A percentile compares a stretch with the other conserved stretches of the same genome.
Conservation (phyloP, 2,888 invertebrate species). For the Adineta ricciae region DNA sequence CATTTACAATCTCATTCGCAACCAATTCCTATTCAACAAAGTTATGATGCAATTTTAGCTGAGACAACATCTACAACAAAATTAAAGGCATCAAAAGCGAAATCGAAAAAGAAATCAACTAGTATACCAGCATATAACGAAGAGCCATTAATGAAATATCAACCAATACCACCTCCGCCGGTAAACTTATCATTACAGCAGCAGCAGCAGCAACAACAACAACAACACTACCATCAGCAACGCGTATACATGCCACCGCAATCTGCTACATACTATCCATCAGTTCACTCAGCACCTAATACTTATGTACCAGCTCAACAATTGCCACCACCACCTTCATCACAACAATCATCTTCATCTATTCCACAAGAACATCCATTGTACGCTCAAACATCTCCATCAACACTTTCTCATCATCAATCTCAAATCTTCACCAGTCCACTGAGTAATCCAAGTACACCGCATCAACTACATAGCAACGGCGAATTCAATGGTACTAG, state of each 20-base stretch:
- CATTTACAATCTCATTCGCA: neutral
- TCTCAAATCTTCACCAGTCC: neutral
- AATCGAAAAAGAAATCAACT: neutral
- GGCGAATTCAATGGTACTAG: neutral
- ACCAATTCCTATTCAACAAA: neutral
- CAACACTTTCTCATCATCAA: neutral
- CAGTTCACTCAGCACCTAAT: neutral
- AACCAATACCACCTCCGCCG: neutral
- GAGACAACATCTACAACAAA: constrained; percentile 10
- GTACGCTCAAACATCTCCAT: neutral
- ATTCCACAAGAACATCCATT: neutral
- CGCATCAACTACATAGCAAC: neutral
- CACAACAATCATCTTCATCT: neutral
- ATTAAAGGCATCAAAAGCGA: neutral
- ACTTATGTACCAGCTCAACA: neutral
- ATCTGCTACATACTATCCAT: neutral
- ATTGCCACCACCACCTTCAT: neutral
- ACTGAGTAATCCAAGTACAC: neutral
- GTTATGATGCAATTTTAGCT: neutral
- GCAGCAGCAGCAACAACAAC: neutral
- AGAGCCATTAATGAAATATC: neutral
- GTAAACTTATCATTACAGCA: neutral
- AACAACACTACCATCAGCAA: neutral
- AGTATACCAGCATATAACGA: neutral
- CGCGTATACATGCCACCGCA: neutral